These are phyloP conservation scores for Aurelia coerulea DNA, from an alignment of 30 jellyfish, hydroid and myxozoan genomes.

Conservation along the genomic window DNA sequence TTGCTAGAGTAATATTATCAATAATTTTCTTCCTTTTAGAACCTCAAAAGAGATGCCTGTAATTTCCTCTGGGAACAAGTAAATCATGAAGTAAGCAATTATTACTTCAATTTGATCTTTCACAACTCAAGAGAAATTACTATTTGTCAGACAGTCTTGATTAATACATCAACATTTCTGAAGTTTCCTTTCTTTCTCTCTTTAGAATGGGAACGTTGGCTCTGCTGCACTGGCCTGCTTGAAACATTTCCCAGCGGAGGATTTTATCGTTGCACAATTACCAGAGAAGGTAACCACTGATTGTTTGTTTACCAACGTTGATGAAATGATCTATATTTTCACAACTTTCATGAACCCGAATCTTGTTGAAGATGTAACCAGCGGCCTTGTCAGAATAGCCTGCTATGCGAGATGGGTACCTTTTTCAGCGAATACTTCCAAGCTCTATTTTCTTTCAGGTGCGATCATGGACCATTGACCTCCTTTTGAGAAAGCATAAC, in stretches of 20 bases:
- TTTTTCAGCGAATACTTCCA: too few relatives aligned
- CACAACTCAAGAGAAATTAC: too few relatives aligned
- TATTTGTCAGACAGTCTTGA: too few relatives aligned
- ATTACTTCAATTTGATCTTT: background rate
- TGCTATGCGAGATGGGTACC: too few relatives aligned
- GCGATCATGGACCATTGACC: conserved; percentile 36
- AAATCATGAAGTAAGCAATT: conserved; percentile 24
- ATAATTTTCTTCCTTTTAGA: background rate
- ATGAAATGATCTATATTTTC: too few relatives aligned
- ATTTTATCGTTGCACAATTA: conserved; percentile 40
- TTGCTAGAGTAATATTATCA: too few relatives aligned
- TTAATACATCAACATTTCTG: too few relatives aligned
- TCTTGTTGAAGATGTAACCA: too few relatives aligned
- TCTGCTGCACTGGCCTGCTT: conserved; percentile 62
- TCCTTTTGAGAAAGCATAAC: conserved; percentile 37
- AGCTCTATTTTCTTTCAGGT: conserved; percentile 18
- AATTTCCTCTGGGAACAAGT: conserved; percentile 50
- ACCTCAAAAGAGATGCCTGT: conserved; percentile 39
- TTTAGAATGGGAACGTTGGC: conserved; percentile 48
- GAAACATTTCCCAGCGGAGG: conserved; percentile 46
- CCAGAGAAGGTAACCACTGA: conserved; percentile 62
- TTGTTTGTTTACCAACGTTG: too few relatives aligned
- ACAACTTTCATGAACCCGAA: too few relatives aligned
- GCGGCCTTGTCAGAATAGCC: too few relatives aligned
- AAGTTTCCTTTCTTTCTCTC: background rate